Evolutionary conservation across 2,113 vertebrate genomes (phyloP), one percentile per base, ranked within the genome.

Genomic region (Pogonocichla stellata): DNA sequence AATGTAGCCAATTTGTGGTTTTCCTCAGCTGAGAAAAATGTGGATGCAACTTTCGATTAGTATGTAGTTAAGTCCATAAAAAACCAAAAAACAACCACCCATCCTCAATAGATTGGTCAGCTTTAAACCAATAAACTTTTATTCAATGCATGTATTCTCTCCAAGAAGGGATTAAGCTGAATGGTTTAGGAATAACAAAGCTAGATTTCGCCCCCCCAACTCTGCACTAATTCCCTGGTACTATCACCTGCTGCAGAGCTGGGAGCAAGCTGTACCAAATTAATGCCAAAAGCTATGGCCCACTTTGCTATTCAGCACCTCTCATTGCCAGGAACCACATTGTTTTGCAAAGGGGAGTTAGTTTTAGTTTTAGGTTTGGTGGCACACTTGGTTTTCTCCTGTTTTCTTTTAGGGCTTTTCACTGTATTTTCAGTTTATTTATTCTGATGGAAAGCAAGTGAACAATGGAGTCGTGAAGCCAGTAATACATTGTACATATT

Each of bases 1-100:
- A 80, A 77, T 57, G 45, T 58, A 92, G 80, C 31, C 31, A 22
- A 90, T 91, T 91, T 93, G 85, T 80, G 40, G 38, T 60, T 92
- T 95, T 71, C 66, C 73, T 96, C 92, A 80, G 40, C 88, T 92
- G 51, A 75, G 48, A 84, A 88, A 94, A 90, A 93, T 5, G 19
- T 19, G 18, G 25, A 88, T 66, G 23, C 12, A 78, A 56, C 72
- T 88, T 92, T 61, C 8, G 10, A 86, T 47, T 29, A 57, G 19
- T 80, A 43, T 3, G 6, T 56, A 64, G 38, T 66, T 77, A 93
- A 83, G 31, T 88, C 47, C 58, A 62, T 43, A 66, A 53, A 75
- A 58, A 67, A 65, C 5, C 24, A 8, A 34, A 48, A 36, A 25
- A 33, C 5, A 13, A 29, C 19, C n/a, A 17, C 8, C 25, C 43